These are phyloP conservation scores for Aleiodes leptofemur DNA, from an alignment of 2,888 invertebrate genomes.

Conservation along the genomic window DNA sequence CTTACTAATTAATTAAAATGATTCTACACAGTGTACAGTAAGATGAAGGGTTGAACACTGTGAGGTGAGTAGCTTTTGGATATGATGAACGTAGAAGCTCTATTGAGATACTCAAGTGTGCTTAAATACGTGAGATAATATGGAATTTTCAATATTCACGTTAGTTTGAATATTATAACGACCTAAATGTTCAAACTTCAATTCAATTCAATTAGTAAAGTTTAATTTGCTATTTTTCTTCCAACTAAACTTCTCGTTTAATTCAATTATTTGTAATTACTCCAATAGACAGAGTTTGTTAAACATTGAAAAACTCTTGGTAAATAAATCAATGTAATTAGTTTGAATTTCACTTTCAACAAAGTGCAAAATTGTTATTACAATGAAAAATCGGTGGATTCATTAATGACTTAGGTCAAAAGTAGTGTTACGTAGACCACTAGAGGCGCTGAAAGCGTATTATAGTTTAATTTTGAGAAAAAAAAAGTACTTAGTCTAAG, in stretches of 20 bases:
- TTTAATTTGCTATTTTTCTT: not conserved
- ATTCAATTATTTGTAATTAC: constrained; percentile 13
- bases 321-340: constrained; percentile 28
- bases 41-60: constrained; percentile 36
- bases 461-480: too few species aligned
- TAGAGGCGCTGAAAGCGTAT: too few species aligned
- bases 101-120: constrained; percentile 44
- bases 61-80: constrained; percentile 28
- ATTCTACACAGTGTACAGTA: constrained; percentile 50
- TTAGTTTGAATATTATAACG: too few species aligned
- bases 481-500: too few species aligned
- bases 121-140: too few species aligned
- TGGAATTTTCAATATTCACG: too few species aligned
- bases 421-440: constrained; percentile 4
- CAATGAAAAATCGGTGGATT: constrained; percentile 20
- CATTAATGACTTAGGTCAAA: constrained; percentile 44
- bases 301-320: constrained; percentile 22
- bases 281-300: constrained; percentile 9
- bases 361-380: not conserved
- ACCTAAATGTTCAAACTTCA: not conserved
- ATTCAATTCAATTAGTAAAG: constrained; percentile 5
- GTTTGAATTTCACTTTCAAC: not conserved
- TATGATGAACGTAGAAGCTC: constrained; percentile 17
- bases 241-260: not conserved
- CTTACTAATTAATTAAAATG: constrained; percentile 65